Evolutionary conservation across 2,888 invertebrate species (phyloP), one percentile per base, ranked within the genome.

Genomic region (Pterobdella sp.): DNA sequence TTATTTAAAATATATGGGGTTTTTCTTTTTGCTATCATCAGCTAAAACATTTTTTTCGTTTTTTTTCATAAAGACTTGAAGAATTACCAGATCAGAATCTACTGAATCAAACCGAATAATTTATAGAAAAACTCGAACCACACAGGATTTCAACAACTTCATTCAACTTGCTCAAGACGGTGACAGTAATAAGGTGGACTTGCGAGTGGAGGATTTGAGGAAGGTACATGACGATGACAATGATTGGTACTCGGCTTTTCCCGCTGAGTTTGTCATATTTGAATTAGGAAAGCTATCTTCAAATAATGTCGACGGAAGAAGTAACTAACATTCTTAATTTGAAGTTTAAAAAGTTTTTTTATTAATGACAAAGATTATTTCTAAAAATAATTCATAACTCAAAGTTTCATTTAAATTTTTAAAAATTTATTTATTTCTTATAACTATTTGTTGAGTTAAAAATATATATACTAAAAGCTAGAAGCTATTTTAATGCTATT

Each of bases 111-210:
- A n/a, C n/a, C n/a, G n/a, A n/a, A n/a, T n/a, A n/a, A n/a, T n/a
- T n/a, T n/a, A n/a, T n/a, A n/a, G n/a, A n/a, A n/a, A n/a, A n/a
- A n/a, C n/a, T n/a, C n/a, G n/a, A n/a, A n/a, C n/a, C n/a, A n/a
- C n/a, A n/a, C n/a, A 71, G 71, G 63, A 63, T n/a, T 71, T 71
- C 26, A 22, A 42, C n/a, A 60, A 71, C 34, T 35, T 71, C 36
- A 52, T 71, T 31, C 18, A 32, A 36, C 34, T 71, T 60, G 71
- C 71, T 10, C 63, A 71, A 4, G 52, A 32, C 4, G 71, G 71
- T 18, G 34, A 35, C 32, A n/a, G 10, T 32, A n/a, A 31, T 18
- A 71, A 63, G 60, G 71, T 71, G 35, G 71, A 71, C 63, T 0
- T 35, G 52, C 18, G 1, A 26, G 36, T 7, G n/a, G n/a, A 34